phyloP scores from a whole-genome alignment of 2,113 vertebrate genomes.

The Piaya cayana region DNA sequence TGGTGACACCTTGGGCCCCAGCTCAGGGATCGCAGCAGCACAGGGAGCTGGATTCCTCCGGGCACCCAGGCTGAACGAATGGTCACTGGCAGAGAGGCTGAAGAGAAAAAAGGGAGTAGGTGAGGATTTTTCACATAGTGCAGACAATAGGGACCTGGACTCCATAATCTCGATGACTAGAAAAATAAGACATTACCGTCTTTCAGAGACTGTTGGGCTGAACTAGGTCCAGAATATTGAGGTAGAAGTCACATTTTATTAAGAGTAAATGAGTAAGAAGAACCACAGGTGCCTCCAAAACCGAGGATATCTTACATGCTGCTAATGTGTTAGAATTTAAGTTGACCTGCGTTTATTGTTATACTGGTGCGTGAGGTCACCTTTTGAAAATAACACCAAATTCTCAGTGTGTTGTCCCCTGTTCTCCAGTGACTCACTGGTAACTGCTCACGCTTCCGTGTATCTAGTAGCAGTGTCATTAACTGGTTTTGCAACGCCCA shows the following conservation, averaged over 20 bases:
- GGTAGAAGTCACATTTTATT: neutral
- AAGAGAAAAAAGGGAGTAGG: neutral
- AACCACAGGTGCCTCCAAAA: neutral
- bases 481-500: constrained; percentile 14
- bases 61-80: accelerated
- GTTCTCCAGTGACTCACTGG: neutral
- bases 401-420: neutral
- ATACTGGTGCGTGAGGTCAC: neutral
- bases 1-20: neutral
- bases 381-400: neutral
- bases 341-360: neutral
- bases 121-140: neutral
- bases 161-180: neutral
- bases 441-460: neutral
- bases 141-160: no score
- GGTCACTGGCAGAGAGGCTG: neutral
- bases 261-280: neutral
- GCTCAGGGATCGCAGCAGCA: accelerated
- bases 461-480: neutral
- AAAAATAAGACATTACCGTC: neutral
- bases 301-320: neutral
- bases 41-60: neutral
- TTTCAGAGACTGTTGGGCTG: neutral
- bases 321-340: neutral
- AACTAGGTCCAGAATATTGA: neutral